Conservation (phyloP, 2,113 vertebrate species). For the Clupea harengus region DNA sequence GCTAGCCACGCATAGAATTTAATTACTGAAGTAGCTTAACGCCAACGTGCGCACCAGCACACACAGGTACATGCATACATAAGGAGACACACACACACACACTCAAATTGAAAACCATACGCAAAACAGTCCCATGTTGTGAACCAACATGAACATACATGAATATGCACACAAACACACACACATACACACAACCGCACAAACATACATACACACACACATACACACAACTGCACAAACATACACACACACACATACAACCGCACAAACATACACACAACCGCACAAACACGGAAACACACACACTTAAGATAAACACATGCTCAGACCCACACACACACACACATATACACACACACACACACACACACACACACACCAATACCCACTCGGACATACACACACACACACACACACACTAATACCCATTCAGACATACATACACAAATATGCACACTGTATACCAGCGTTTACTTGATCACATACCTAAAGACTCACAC, state of each 20-base stretch:
- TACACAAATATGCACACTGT: not conserved
- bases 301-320: not conserved
- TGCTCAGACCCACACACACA: not conserved
- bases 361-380: not conserved
- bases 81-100: not conserved
- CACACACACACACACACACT: not conserved
- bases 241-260: conserved; percentile 2
- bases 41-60: conserved; percentile 28
- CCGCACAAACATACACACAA: not conserved
- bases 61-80: not conserved
- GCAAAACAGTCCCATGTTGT: not conserved
- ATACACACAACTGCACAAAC: not conserved
- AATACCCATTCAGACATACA: not conserved
- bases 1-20: conserved; percentile 69
- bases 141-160: not conserved
- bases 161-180: not conserved
- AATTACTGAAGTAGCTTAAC: conserved; percentile 68
- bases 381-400: not conserved
- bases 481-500: not conserved
- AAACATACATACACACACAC: not conserved
- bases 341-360: not conserved
- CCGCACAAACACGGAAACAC: not conserved
- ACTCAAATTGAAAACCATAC: not conserved
- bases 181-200: not conserved
- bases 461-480: not conserved